phyloP scores from a whole-genome alignment of 2,113 vertebrate genomes.

The Nothobranchius kuhntae region DNA sequence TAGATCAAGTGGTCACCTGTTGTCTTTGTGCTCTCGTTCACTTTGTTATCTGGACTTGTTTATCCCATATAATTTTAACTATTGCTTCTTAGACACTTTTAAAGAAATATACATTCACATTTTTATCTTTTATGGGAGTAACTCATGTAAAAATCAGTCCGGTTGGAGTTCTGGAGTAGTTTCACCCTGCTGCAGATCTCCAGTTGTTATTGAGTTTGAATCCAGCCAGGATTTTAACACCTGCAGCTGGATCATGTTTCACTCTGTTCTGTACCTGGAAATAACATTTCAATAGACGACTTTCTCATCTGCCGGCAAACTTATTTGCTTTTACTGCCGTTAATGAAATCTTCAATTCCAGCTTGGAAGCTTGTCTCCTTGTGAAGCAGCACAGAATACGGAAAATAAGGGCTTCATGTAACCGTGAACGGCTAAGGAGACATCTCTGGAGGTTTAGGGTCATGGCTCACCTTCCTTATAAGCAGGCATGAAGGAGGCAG shows the following conservation, averaged over 20 bases:
- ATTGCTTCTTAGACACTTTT: too few relatives aligned
- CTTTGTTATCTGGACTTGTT: too few relatives aligned
- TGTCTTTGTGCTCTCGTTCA: too few relatives aligned
- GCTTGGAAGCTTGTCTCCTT: constrained; percentile 27
- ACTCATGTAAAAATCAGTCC: too few relatives aligned
- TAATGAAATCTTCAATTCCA: constrained; percentile 14
- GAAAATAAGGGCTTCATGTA: constrained; percentile 39
- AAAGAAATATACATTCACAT: too few relatives aligned
- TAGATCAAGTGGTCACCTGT: background rate
- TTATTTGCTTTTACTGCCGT: background rate
- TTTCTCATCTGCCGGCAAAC: background rate
- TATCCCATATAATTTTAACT: too few relatives aligned
- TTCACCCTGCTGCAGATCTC: background rate
- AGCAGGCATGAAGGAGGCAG: constrained; percentile 23
- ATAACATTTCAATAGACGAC: background rate
- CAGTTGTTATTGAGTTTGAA: background rate
- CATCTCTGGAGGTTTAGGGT: constrained; percentile 46
- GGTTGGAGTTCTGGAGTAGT: too few relatives aligned
- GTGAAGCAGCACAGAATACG: constrained; percentile 20
- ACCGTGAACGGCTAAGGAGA: constrained; percentile 44
- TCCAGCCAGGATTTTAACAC: background rate
- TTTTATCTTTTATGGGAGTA: too few relatives aligned
- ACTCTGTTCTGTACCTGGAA: background rate
- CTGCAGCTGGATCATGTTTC: background rate
- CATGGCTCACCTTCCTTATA: constrained; percentile 56